Evolutionary conservation across 2,888 invertebrate genomes (phyloP), one percentile per base, ranked within the genome.

Genomic region (Folsomia candida): DNA sequence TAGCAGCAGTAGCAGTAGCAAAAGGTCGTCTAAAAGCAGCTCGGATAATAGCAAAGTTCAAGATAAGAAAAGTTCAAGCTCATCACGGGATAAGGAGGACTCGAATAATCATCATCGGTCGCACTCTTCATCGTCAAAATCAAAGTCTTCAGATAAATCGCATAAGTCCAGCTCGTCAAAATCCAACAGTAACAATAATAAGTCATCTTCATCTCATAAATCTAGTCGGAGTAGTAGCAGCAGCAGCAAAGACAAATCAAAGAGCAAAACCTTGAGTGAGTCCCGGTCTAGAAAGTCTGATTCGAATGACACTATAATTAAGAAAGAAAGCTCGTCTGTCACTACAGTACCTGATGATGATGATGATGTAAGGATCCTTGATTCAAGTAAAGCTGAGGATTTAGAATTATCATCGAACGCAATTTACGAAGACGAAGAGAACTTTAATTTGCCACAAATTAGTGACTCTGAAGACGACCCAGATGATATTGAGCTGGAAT

Each of bases 401-500:
- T n/a, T n/a, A n/a, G n/a, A n/a, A n/a, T n/a, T n/a, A n/a, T n/a
- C n/a, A n/a, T n/a, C n/a, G n/a, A n/a, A n/a, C n/a, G n/a, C n/a
- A n/a, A n/a, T n/a, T n/a, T n/a, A n/a, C n/a, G n/a, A n/a, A n/a
- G n/a, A n/a, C n/a, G n/a, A n/a, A n/a, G n/a, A n/a, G n/a, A n/a
- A n/a, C n/a, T n/a, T n/a, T n/a, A n/a, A n/a, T n/a, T n/a, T n/a
- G n/a, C n/a, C n/a, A n/a, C n/a, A n/a, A n/a, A n/a, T 63, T 14
- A 68, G 68, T 58, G 88, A 89, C 81, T 88, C 89, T 78, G 89
- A 81, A 51, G 74, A 80, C 27, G 80, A 81, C 65, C 83, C 82
- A 20, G 81, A 88, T 75, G 88, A 90, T 76, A 89, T 92, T 72
- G 89, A 90, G 81, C 88, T 90, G 80, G 92, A 94, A 83, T 94